phyloP scores from a whole-genome alignment of 2,888 invertebrate species.

The Parochlus steinenii region DNA sequence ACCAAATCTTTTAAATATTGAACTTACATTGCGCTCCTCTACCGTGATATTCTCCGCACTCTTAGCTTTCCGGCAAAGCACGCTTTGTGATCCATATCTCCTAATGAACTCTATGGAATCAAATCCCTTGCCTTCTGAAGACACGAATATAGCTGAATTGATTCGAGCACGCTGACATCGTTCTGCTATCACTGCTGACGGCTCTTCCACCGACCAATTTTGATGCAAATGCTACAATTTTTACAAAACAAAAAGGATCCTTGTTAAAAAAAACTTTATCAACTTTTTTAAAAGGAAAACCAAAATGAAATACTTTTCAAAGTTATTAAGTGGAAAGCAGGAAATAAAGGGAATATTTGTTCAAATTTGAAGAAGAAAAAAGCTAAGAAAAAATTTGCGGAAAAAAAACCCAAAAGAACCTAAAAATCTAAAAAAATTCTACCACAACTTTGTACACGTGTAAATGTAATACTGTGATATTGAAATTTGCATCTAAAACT shows the following conservation, averaged over 20 bases:
- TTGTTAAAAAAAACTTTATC: too few species aligned
- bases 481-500: too few species aligned
- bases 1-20: slow-evolving; percentile 11
- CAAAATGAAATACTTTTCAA: not conserved
- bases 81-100: slow-evolving; percentile 63
- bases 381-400: too few species aligned
- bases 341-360: too few species aligned
- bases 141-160: slow-evolving; percentile 73
- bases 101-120: slow-evolving; percentile 66
- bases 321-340: too few species aligned
- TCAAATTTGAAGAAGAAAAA: too few species aligned
- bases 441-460: too few species aligned
- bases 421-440: too few species aligned
- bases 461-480: too few species aligned
- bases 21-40: slow-evolving; percentile 29
- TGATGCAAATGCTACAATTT: slow-evolving; percentile 52
- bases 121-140: slow-evolving; percentile 55
- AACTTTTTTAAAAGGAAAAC: too few species aligned
- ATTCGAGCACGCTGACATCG: slow-evolving; percentile 52
- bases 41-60: slow-evolving; percentile 49
- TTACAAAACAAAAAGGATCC: too few species aligned
- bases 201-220: slow-evolving; percentile 47
- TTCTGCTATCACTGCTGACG: slow-evolving; percentile 44
- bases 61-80: slow-evolving; percentile 62
- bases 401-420: too few species aligned